Evolutionary conservation across 2,797 vertebrate species (phyloP), one percentile per base, ranked within the genome.

Genomic region (Etheostoma nigrum): DNA sequence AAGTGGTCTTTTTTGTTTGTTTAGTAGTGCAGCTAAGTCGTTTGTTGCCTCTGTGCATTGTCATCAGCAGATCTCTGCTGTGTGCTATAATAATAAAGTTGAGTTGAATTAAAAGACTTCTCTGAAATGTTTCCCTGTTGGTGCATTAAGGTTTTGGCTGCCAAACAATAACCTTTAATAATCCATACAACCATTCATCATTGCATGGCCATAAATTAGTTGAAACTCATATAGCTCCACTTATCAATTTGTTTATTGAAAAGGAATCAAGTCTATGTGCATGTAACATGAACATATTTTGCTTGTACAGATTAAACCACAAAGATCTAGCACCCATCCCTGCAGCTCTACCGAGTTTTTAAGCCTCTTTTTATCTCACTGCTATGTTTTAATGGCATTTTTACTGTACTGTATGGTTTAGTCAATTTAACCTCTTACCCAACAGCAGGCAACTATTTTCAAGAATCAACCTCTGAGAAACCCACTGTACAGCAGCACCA

Each of bases 401-500:
- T 45, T 8, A 45, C 13, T 61, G 13, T 25, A 16, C 6, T 2
- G 4, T 61, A 10, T 15, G 51, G 36, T 67, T 54, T 44, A 67
- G 52, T 30, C 36, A 54, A 36, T 36, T 40, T 48, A 42, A 66
- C 27, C 33, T 23, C 5, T 25, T 65, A 33, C 33, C 27, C 27
- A 65, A 18, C 62, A 36, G 62, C 62, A 51, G 47, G 27, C 59
- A 61, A 40, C 40, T 61, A 21, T 44, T 27, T 33, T 30, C 44
- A 48, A 11, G 30, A 2, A 30, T 48, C 6, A 65, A 36, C 18
- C 47, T 64, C 18, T 51, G 19, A 15, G 2, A 51, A 65, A 36
- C 48, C 16, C 19, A 33, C 16, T 27, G 9, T 47, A 19, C 23
- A 40, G 36, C 44, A n/a, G 10, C 44, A 48, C 4, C 63, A 49